Evolutionary conservation across 2,888 invertebrate genomes (phyloP).

Genomic region (Stegana nigrithorax): DNA sequence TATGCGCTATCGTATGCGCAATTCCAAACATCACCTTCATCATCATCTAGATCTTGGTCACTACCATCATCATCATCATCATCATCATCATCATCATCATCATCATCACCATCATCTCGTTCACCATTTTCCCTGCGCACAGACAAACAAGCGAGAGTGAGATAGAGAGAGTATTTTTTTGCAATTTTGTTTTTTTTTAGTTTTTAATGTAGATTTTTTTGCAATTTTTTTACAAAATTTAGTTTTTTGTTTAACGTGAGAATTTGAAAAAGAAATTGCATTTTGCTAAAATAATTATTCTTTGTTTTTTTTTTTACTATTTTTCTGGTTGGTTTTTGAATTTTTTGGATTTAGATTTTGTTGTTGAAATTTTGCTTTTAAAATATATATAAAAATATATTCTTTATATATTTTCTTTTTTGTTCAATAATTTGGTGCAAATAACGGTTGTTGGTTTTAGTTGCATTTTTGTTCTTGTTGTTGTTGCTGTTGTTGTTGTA

Average conservation of each 20-base stretch:
- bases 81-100: slow-evolving; percentile 24
- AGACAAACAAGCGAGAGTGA: slow-evolving; percentile 72
- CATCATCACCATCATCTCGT: slow-evolving; percentile 19
- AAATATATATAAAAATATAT: slow-evolving; percentile 30
- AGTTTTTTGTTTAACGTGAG: not conserved
- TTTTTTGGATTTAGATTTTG: slow-evolving; percentile 29
- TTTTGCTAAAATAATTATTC: slow-evolving; percentile 26
- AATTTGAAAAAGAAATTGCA: slow-evolving; percentile 8
- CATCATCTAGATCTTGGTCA: slow-evolving; percentile 5
- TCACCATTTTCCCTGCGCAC: slow-evolving; percentile 70
- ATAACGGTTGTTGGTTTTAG: slow-evolving; percentile 19
- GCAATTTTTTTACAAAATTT: slow-evolving; percentile 1
- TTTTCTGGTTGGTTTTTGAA: slow-evolving; percentile 30
- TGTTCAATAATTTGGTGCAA: slow-evolving; percentile 42
- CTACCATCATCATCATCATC: slow-evolving; percentile 8
- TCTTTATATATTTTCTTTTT: slow-evolving; percentile 32
- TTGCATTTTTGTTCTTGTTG: slow-evolving; percentile 12
- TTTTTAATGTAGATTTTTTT: slow-evolving; percentile 38
- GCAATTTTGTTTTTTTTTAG: slow-evolving; percentile 30
- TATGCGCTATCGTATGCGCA: no score
- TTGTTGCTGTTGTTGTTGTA: not conserved
- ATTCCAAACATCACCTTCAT: slow-evolving; percentile 2
- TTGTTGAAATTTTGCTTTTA: slow-evolving; percentile 30
- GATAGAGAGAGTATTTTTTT: slow-evolving; percentile 59
- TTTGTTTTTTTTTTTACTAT: slow-evolving; percentile 22